Evolutionary conservation across 2,113 vertebrate species (phyloP).

Genomic region (Abramis brama): DNA sequence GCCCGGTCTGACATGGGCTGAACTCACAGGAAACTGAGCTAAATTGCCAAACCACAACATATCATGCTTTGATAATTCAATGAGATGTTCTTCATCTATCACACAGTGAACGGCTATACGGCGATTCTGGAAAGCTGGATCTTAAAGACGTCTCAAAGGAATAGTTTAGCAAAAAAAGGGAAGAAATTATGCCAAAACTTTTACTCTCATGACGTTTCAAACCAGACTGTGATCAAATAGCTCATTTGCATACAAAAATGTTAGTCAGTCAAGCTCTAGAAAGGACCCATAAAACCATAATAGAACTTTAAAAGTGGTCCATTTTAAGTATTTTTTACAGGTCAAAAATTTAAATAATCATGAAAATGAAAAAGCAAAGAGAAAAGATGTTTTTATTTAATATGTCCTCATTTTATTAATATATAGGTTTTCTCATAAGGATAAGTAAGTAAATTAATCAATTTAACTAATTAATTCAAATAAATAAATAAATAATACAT

Average conservation of each 20-base stretch:
- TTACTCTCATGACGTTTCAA: not conserved
- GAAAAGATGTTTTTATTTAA: too few relatives aligned
- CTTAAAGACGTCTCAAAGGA: not conserved
- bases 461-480: too few relatives aligned
- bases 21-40: slow-evolving; percentile 17
- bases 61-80: slow-evolving; percentile 31
- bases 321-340: not conserved
- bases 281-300: not conserved
- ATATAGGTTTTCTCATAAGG: too few relatives aligned
- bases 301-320: not conserved
- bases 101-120: not conserved
- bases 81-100: slow-evolving; percentile 19
- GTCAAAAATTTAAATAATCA: not conserved
- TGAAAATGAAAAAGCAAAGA: not conserved
- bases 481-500: not conserved
- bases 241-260: not conserved
- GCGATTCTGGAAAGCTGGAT: not conserved
- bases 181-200: not conserved
- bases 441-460: not conserved
- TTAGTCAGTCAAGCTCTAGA: not conserved
- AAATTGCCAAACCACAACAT: slow-evolving; percentile 10
- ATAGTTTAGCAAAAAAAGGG: not conserved
- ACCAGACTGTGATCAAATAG: not conserved
- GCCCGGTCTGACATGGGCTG: not conserved
- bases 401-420: too few relatives aligned